phyloP scores from a whole-genome alignment of 2,888 invertebrate species.

The Sycophila texana region DNA sequence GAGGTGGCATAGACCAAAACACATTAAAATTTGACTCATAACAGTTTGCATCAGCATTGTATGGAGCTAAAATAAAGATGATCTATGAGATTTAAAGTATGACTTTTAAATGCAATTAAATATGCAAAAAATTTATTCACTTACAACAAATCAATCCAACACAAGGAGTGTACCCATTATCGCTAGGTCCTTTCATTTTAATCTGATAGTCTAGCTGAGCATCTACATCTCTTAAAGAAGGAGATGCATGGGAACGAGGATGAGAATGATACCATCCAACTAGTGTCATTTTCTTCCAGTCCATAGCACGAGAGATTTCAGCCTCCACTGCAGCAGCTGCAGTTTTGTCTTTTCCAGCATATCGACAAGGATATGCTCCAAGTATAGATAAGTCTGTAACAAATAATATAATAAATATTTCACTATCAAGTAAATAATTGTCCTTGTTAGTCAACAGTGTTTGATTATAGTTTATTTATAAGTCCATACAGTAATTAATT shows the following conservation, averaged over 20 bases:
- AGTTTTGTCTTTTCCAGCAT: conserved; percentile 87
- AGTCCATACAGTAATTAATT: too few species aligned
- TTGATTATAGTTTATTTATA: neutral
- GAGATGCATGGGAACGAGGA: conserved; percentile 91
- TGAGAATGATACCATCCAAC: conserved; percentile 98
- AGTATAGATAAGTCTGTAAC: conserved; percentile 88
- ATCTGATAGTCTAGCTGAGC: conserved; percentile 96
- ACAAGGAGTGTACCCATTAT: conserved; percentile 95
- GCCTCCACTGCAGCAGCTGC: conserved; percentile 86
- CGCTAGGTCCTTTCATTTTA: conserved; percentile 93
- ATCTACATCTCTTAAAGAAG: conserved; percentile 91
- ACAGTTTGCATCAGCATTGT: conserved; percentile 87
- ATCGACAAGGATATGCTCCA: conserved; percentile 92
- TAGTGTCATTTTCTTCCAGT: conserved; percentile 86
- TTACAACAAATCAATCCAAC: conserved; percentile 94
- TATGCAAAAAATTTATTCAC: conserved; percentile 65
- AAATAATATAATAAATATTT: conserved; percentile 13
- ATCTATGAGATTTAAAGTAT: neutral
- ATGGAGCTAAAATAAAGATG: conserved; percentile 81
- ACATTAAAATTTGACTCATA: conserved; percentile 89
- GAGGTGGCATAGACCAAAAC: conserved; percentile 97
- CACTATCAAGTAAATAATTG: neutral
- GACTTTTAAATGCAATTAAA: neutral
- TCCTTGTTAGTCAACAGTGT: neutral
- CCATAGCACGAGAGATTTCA: conserved; percentile 89